Conservation (phyloP, 1,140 invertebrate species). For the Lepidurus packardi region DNA sequence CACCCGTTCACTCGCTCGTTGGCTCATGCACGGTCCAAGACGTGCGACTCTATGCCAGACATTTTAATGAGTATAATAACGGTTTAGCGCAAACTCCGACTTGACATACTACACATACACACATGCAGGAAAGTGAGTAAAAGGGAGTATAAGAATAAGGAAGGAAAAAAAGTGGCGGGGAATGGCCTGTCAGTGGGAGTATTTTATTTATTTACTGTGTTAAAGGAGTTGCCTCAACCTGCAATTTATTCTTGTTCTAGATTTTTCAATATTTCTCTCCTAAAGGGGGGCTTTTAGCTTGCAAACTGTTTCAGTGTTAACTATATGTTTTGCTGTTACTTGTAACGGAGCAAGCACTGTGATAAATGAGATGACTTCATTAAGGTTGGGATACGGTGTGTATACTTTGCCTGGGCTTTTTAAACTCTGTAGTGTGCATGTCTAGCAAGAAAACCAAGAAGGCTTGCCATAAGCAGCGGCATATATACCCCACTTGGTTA, state of each 20-base stretch:
- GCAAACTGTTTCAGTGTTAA: neutral
- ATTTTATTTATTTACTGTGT: constrained; percentile 22
- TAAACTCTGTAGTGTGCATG: neutral
- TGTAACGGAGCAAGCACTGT: constrained; percentile 9
- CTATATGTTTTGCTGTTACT: neutral
- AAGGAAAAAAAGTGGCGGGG: neutral
- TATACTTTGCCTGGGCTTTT: neutral
- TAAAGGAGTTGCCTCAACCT: neutral
- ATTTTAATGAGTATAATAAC: constrained; percentile 11
- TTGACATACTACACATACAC: constrained; percentile 2
- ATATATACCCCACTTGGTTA: constrained; percentile 10
- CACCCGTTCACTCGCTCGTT: neutral
- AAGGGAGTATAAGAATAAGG: neutral
- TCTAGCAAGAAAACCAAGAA: neutral
- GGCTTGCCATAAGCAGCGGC: constrained; percentile 14
- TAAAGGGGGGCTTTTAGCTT: neutral
- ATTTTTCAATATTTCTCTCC: constrained; percentile 11
- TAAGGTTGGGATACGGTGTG: neutral
- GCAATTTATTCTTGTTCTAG: constrained; percentile 19
- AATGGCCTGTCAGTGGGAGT: constrained; percentile 13
- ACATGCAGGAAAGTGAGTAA: neutral
- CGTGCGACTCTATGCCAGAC: neutral
- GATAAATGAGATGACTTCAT: constrained; percentile 22
- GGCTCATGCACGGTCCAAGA: neutral
- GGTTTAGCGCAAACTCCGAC: neutral